Percentiles rank a stretch among this genome's conserved stretches.
These are phyloP conservation scores for Germaria angustata DNA, from an alignment of 2,888 invertebrate genomes.

Conservation along the genomic window DNA sequence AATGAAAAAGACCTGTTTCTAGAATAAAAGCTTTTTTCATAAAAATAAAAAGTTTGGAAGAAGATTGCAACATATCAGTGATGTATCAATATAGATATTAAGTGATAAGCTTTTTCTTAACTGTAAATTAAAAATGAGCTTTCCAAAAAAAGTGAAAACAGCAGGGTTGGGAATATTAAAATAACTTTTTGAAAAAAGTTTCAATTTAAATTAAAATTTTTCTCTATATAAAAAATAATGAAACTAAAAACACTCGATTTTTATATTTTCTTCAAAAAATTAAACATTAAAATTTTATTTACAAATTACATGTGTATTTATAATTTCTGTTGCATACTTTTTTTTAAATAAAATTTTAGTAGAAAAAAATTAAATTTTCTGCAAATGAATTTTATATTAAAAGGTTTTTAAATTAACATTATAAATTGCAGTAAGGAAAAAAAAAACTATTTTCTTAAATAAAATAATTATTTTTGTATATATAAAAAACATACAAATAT, in stretches of 20 bases:
- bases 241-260: constrained; percentile 33
- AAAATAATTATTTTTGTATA: constrained; percentile 41
- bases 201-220: no score
- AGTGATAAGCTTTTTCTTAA: no score
- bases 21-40: no score
- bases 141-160: no score
- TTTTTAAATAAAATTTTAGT: constrained; percentile 18
- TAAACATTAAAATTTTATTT: constrained; percentile 62
- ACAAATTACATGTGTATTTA: constrained; percentile 56
- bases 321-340: constrained; percentile 2
- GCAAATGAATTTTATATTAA: neutral
- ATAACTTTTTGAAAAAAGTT: no score
- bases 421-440: constrained; percentile 5
- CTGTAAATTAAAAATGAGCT: no score
- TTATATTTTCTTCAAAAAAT: constrained; percentile 54
- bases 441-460: constrained; percentile 19
- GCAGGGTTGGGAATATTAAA: no score
- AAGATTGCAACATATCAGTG: no score
- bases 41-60: no score
- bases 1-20: no score
- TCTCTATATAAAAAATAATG: no score
- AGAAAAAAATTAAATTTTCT: neutral
- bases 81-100: no score
- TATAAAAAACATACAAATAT: constrained; percentile 57
- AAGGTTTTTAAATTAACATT: constrained; percentile 16